Base-by-base conservation (phyloP, 2,888 invertebrate genomes). In the Malachius bipustulatus region DNA sequence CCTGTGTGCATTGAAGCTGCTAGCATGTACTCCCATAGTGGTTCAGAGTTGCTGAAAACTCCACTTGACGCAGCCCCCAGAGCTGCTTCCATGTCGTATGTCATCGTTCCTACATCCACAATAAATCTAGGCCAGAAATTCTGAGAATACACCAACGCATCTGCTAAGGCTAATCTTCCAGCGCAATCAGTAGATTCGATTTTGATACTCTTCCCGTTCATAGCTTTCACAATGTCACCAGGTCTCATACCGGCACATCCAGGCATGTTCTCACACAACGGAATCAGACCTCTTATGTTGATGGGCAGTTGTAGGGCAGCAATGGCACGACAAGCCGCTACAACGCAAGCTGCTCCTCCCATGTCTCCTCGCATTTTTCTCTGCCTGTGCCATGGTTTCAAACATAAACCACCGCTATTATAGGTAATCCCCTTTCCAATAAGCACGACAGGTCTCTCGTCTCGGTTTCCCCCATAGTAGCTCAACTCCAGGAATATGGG, bases 281-380 rank as follows among this genome's bases (percentile, higher is more conserved):
- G 85, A 38, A 83, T 71, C 34, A 84, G 70, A 2, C 77, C 84
- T 54, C 75, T 60, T 27, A 88, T 68, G 55, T 85, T 82, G 27
- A 84, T 60, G 2, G 82, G 82, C 9, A 83, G 59, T 41, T 75
- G 70, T 0, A 85, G 66, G 10, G 71, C 65, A 2, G 83, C 77
- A 1, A 79, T 75, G 0, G 83, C 77, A 34, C 75, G 66, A 32
- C 80, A 71, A 2, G 79, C 69, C 1, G 78, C 80, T 3, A 81
- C 66, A 2, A 82, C 80, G 49, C 77, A 77, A 1, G 87, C 87
- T 1, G 85, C 87, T 2, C 87, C 87, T 0, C 82, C 82, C 85
- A 88, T 85, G 51, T 88, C 87, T 1, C 77, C 84, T 40, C 80
- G 67, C 84, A 85, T 85, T 44, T 70, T 65, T 40, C 68, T 69